Conservation (phyloP, 1,140 invertebrate species). For the Drosophila athabasca region DNA sequence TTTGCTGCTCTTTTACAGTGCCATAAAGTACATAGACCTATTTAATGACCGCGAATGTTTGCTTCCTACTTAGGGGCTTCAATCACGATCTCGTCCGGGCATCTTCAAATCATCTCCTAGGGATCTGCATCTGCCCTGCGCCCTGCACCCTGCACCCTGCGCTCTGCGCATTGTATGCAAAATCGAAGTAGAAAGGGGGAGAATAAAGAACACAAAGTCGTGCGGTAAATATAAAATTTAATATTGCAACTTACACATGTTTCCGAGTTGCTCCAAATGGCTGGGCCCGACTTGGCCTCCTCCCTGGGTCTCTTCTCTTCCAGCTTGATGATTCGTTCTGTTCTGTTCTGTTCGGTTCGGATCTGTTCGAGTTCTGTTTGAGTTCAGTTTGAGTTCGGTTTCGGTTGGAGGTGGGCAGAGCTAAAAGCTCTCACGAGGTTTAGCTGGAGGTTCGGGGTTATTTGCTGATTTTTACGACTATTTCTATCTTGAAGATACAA, state of each 20-base stretch:
- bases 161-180: slow-evolving; percentile 66
- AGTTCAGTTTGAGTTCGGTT: not conserved
- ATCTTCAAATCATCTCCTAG: slow-evolving; percentile 11
- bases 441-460: slow-evolving; percentile 56
- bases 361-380: too few relatives aligned
- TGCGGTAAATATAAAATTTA: slow-evolving; percentile 80
- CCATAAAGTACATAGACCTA: slow-evolving; percentile 11
- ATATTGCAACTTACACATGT: slow-evolving; percentile 64
- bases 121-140: slow-evolving; percentile 4
- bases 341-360: too few relatives aligned
- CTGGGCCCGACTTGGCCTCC: slow-evolving; percentile 6
- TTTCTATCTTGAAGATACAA: slow-evolving; percentile 78
- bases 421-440: slow-evolving; percentile 67
- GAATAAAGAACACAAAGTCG: slow-evolving; percentile 52
- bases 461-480: slow-evolving; percentile 78
- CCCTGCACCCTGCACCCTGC: not conserved
- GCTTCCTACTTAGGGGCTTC: slow-evolving; percentile 26
- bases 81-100: slow-evolving; percentile 58
- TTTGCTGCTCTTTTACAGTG: not conserved
- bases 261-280: slow-evolving; percentile 33
- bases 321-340: slow-evolving; percentile 22
- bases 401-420: slow-evolving; percentile 12
- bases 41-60: slow-evolving; percentile 30
- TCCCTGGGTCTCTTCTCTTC: not conserved
- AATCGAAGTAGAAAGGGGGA: slow-evolving; percentile 22